Conservation (phyloP, 2,888 invertebrate species). For the Campoplex nolae region DNA sequence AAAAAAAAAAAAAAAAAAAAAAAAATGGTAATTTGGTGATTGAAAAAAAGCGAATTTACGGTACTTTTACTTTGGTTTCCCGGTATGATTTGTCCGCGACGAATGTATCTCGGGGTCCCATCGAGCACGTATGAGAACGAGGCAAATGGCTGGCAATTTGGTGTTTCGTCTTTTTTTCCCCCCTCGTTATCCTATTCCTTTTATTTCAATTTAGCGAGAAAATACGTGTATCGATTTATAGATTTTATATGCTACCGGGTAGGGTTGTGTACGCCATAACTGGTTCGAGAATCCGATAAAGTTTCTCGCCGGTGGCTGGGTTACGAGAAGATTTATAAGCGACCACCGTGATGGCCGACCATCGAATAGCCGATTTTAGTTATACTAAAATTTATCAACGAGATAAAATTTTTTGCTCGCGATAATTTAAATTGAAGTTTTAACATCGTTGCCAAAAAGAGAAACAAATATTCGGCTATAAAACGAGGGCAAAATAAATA, state of each 20-base stretch:
- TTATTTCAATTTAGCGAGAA: slow-evolving; percentile 20
- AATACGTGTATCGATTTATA: slow-evolving; percentile 39
- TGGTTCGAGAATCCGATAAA: slow-evolving; percentile 41
- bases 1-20: not conserved
- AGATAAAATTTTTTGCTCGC: not conserved
- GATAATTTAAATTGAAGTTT: not conserved
- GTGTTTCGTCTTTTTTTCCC: not conserved
- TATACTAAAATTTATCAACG: not conserved
- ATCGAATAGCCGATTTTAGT: slow-evolving; percentile 25
- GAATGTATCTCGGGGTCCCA: not conserved
- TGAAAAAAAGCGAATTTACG: not conserved
- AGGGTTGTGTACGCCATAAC: slow-evolving; percentile 2
- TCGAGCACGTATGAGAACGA: slow-evolving; percentile 15
- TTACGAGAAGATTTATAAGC: slow-evolving; percentile 50
- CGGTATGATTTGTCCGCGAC: not conserved
- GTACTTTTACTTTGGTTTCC: not conserved
- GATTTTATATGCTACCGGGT: slow-evolving; percentile 20
- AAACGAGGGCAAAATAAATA: slow-evolving; percentile 6
- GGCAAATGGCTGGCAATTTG: slow-evolving; percentile 54
- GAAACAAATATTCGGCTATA: not conserved
- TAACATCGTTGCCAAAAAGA: not conserved
- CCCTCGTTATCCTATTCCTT: not conserved
- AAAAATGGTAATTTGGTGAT: not conserved
- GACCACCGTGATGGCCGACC: slow-evolving; percentile 8
- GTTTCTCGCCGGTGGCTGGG: slow-evolving; percentile 9